phyloP scores from a whole-genome alignment of 2,888 invertebrate species.

The Athalia circularis region DNA sequence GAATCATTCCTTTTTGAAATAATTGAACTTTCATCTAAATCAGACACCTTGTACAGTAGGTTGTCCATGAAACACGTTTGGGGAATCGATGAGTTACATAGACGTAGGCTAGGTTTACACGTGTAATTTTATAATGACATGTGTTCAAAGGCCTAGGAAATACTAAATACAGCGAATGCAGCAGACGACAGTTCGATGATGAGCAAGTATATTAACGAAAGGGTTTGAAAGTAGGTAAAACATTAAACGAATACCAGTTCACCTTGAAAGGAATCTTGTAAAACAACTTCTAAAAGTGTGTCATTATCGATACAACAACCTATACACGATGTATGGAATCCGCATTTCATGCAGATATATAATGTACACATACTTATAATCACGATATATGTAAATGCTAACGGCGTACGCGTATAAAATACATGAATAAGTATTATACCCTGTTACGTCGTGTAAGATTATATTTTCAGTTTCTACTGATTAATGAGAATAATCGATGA shows the following conservation, averaged over 20 bases:
- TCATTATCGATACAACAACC: constrained; percentile 27
- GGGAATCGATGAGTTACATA: not conserved
- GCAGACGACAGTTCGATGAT: not conserved
- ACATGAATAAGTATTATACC: too few relatives aligned
- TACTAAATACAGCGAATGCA: not conserved
- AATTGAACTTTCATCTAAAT: too few relatives aligned
- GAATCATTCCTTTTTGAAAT: too few relatives aligned
- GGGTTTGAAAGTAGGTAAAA: constrained; percentile 42
- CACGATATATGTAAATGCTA: not conserved
- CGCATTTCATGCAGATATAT: constrained; percentile 11
- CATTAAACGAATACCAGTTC: constrained; percentile 10
- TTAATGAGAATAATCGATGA: too few relatives aligned
- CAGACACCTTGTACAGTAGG: too few relatives aligned
- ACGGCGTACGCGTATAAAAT: too few relatives aligned
- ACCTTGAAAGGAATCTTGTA: constrained; percentile 58
- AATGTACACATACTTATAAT: not conserved
- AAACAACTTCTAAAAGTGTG: constrained; percentile 46
- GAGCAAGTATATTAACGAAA: not conserved
- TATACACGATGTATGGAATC: constrained; percentile 2
- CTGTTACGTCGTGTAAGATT: constrained; percentile 2
- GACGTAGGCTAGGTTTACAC: not conserved
- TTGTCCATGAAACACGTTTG: too few relatives aligned
- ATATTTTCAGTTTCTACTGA: too few relatives aligned
- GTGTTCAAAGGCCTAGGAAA: not conserved
- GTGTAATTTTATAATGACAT: not conserved